phyloP scores from a whole-genome alignment of 2,888 invertebrate genomes.

The Nephrotoma guestfalica region DNA sequence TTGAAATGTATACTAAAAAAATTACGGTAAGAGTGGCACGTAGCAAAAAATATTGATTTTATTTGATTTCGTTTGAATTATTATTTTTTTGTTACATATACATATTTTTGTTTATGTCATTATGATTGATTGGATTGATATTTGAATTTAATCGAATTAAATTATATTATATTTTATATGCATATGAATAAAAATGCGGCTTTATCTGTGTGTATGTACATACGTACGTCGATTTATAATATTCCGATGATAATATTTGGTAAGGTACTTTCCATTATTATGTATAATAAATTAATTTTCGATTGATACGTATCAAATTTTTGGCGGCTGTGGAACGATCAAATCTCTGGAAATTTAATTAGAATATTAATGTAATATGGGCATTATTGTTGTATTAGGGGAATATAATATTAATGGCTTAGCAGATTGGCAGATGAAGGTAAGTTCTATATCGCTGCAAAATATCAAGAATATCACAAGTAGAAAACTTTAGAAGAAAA shows the following conservation, averaged over 20 bases:
- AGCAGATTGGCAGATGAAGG: too few relatives aligned
- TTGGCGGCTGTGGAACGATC: background rate
- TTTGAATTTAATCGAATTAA: background rate
- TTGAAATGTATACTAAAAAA: background rate
- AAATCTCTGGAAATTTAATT: background rate
- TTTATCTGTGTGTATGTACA: too few relatives aligned
- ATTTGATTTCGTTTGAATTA: background rate
- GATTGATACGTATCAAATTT: background rate
- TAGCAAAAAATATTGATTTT: background rate
- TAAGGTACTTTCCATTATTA: too few relatives aligned
- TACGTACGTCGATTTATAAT: too few relatives aligned
- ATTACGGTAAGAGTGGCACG: too few relatives aligned
- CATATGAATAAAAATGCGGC: too few relatives aligned
- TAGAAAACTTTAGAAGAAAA: too few relatives aligned
- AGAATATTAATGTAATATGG: background rate
- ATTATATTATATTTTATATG: background rate
- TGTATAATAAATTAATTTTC: too few relatives aligned
- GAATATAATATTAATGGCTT: background rate
- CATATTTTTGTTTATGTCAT: background rate
- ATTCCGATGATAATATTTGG: too few relatives aligned
- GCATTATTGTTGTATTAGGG: background rate
- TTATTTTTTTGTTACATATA: background rate
- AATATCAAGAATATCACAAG: too few relatives aligned
- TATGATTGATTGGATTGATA: background rate
- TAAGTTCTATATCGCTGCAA: too few relatives aligned